A percentile compares a stretch with the other conserved stretches of the same genome.
phyloP scores from a whole-genome alignment of 2,888 invertebrate species.

The Dendrolimus pini region DNA sequence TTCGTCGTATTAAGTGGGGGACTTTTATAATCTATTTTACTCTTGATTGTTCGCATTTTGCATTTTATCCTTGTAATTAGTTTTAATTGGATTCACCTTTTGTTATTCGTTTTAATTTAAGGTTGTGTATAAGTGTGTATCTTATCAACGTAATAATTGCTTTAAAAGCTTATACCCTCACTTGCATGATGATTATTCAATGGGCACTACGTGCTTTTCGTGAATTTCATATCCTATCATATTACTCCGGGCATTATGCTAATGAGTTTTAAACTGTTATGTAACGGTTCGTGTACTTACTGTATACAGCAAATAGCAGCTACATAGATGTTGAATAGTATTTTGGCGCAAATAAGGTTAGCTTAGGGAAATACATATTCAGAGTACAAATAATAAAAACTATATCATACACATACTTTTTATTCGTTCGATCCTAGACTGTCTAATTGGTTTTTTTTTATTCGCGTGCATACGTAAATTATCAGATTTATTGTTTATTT shows the following conservation, averaged over 20 bases:
- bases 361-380: no score
- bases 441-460: no score
- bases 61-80: slow-evolving; percentile 16
- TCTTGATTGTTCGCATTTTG: slow-evolving; percentile 14
- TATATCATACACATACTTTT: no score
- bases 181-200: not conserved
- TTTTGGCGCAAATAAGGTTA: slow-evolving; percentile 12
- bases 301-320: not conserved
- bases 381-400: no score
- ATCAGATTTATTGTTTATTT: no score
- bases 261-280: not conserved
- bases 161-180: not conserved
- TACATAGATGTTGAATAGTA: slow-evolving; percentile 2
- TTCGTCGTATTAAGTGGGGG: slow-evolving; percentile 34
- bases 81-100: slow-evolving; percentile 1
- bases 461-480: no score
- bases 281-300: not conserved
- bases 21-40: slow-evolving; percentile 12
- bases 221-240: not conserved
- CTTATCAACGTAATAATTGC: not conserved
- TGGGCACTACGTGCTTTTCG: not conserved
- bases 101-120: not conserved
- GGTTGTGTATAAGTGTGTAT: not conserved
- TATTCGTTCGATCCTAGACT: no score
- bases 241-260: not conserved